These are phyloP conservation scores for Brachionus plicatilis DNA, from an alignment of 1,140 invertebrate genomes.

Conservation along the genomic window DNA sequence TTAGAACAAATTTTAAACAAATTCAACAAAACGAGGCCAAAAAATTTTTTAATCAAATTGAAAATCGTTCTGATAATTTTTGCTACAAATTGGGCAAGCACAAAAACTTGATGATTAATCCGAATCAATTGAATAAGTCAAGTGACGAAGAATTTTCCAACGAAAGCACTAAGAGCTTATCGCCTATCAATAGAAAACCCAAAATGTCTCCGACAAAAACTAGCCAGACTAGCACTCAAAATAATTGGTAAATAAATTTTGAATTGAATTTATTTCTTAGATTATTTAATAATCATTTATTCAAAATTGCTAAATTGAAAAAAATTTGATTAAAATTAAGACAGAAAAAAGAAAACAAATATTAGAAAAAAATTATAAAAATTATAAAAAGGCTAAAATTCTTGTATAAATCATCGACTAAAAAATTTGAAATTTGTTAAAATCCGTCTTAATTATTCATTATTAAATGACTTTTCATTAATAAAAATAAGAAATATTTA, in stretches of 20 bases:
- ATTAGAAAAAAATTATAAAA: too few species aligned
- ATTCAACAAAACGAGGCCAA: not conserved
- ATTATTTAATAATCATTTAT: not conserved
- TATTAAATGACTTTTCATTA: too few species aligned
- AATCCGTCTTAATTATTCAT: too few species aligned
- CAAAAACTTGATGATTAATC: not conserved
- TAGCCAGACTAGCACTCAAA: not conserved
- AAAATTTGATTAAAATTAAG: too few species aligned
- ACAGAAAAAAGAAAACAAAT: too few species aligned
- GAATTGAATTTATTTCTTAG: not conserved
- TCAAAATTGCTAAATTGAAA: not conserved
- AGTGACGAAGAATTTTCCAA: not conserved
- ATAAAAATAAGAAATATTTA: too few species aligned
- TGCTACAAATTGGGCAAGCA: not conserved
- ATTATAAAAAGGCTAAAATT: too few species aligned
- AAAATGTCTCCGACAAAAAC: not conserved
- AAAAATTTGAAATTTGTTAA: too few species aligned
- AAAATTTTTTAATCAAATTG: constrained; percentile 25
- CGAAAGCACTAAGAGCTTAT: not conserved
- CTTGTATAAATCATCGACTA: too few species aligned
- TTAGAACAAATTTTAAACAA: constrained; percentile 19
- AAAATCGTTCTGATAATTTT: not conserved
- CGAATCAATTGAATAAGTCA: not conserved
- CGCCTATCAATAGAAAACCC: not conserved
- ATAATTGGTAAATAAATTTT: not conserved